A percentile compares a stretch with the other conserved stretches of the same genome.
These are phyloP conservation scores for Tenthredo amoena DNA, from an alignment of 2,888 invertebrate genomes.

Conservation along the genomic window DNA sequence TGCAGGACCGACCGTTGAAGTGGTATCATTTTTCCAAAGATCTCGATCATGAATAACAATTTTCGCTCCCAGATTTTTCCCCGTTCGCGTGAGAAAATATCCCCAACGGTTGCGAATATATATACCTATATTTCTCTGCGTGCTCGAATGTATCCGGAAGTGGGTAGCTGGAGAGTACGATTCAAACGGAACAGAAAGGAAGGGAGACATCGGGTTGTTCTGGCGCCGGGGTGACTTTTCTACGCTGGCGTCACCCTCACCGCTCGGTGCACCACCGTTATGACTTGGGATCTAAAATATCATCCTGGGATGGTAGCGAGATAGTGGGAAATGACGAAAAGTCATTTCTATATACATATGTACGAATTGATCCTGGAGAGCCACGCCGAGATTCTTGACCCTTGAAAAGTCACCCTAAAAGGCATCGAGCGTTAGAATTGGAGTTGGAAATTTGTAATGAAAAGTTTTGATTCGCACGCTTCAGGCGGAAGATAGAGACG, in stretches of 20 bases:
- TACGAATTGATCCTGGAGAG: not conserved
- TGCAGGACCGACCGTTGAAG: not conserved
- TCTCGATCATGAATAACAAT: conserved; percentile 47
- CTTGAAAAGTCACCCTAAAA: not conserved
- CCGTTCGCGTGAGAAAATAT: not conserved
- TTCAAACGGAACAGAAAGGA: not conserved
- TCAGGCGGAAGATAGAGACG: conserved; percentile 18
- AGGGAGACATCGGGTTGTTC: conserved; percentile 3
- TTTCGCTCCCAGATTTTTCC: not conserved
- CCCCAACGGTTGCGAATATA: not conserved
- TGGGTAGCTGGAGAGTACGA: not conserved
- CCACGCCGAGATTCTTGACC: not conserved
- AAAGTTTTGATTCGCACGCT: conserved; percentile 15
- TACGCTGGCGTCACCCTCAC: not conserved
- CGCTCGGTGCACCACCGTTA: not conserved
- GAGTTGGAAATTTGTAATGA: not conserved
- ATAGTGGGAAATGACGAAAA: not conserved
- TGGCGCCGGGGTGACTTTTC: conserved; percentile 40
- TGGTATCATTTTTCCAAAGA: conserved; percentile 36
- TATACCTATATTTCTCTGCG: not conserved
- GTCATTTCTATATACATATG: not conserved
- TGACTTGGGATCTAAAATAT: conserved; percentile 2
- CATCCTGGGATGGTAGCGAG: not conserved
- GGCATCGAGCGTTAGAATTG: not conserved
- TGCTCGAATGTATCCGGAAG: not conserved